phyloP scores from a whole-genome alignment of 1,140 invertebrate genomes.

The Paracyclopina nana region DNA sequence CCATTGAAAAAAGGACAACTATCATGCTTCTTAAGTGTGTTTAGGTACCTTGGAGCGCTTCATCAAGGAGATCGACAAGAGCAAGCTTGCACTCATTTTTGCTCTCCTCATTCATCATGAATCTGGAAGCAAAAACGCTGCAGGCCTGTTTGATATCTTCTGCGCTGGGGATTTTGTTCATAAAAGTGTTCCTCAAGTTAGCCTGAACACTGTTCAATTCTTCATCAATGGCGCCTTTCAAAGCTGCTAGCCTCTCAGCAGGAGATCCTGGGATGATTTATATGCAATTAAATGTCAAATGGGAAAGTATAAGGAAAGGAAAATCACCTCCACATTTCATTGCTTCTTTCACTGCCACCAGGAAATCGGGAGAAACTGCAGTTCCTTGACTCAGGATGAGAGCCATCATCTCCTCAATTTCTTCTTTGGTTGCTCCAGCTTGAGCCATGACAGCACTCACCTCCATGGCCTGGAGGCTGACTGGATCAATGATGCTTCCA shows the following conservation, averaged over 20 bases:
- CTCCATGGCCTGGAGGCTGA: constrained; percentile 2
- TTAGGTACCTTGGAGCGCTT: constrained; percentile 12
- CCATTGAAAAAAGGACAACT: no score
- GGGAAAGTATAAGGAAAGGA: no score
- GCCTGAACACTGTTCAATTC: constrained; percentile 5
- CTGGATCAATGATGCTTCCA: neutral
- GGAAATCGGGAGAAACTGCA: constrained; percentile 4
- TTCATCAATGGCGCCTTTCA: constrained; percentile 13
- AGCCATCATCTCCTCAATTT: constrained; percentile 13
- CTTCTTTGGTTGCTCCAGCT: constrained; percentile 14
- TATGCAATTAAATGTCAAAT: no score
- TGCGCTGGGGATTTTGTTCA: constrained; percentile 1
- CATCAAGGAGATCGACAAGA: constrained; percentile 11
- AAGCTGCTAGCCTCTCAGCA: constrained; percentile 1
- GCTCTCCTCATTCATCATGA: neutral
- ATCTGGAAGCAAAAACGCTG: neutral
- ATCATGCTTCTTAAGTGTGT: no score
- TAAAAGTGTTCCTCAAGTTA: constrained; percentile 3
- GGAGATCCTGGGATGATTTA: constrained; percentile 1
- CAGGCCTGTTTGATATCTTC: constrained; percentile 4
- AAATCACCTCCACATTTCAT: constrained; percentile 5
- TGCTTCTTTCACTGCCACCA: constrained; percentile 1
- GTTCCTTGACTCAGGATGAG: constrained; percentile 10
- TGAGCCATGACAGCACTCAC: constrained; percentile 4
- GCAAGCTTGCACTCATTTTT: constrained; percentile 5